Evolutionary conservation across 2,888 invertebrate genomes (phyloP).

Genomic region (Cosmorhoe ocellata): DNA sequence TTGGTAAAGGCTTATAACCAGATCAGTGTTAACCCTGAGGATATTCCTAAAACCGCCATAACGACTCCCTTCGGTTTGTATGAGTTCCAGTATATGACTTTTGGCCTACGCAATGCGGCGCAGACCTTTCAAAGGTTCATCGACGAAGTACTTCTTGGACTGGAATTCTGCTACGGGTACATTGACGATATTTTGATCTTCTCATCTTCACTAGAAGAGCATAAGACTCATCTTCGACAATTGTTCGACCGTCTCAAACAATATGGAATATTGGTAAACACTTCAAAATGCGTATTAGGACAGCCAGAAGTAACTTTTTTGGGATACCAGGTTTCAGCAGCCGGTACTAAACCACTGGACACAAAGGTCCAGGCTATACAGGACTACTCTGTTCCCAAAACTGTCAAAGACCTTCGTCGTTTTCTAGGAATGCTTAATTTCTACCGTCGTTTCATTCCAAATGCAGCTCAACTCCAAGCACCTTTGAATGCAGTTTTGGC

Average conservation of each 20-base stretch:
- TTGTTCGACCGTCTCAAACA: not conserved
- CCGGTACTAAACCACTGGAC: not conserved
- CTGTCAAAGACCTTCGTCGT: conserved; percentile 22
- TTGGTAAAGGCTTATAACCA: not conserved
- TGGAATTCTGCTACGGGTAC: conserved; percentile 7
- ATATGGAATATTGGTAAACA: conserved; percentile 3
- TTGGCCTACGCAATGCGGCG: not conserved
- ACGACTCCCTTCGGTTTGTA: too few relatives aligned
- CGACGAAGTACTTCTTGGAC: not conserved
- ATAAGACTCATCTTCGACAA: not conserved
- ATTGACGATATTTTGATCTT: conserved; percentile 3
- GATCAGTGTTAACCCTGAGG: too few relatives aligned
- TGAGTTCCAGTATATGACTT: not conserved
- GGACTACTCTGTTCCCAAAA: conserved; percentile 28
- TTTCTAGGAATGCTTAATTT: conserved; percentile 15
- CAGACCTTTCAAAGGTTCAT: conserved; percentile 3
- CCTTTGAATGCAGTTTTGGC: conserved; percentile 20
- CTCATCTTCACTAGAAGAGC: not conserved
- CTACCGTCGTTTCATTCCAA: conserved; percentile 26
- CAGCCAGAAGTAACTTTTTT: conserved; percentile 4
- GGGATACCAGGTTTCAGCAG: not conserved
- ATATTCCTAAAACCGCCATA: not conserved
- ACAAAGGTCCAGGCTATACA: conserved; percentile 36
- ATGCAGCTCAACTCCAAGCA: conserved; percentile 25
- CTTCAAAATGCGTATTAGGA: conserved; percentile 7